Evolutionary conservation across 1,140 invertebrate species (phyloP).

Genomic region (Triops longicaudatus): DNA sequence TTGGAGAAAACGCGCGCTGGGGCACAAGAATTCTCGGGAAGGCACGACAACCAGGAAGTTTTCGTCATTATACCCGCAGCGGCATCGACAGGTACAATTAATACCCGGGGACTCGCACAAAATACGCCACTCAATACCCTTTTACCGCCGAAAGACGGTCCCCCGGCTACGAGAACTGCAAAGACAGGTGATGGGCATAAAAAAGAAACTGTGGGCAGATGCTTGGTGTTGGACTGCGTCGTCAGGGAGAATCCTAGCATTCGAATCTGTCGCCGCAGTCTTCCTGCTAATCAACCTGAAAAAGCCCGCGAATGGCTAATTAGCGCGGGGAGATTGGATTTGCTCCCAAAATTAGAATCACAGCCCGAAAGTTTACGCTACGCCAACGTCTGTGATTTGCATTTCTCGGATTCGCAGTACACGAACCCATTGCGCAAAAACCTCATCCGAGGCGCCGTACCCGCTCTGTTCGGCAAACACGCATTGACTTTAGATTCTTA

Average conservation of each 20-base stretch:
- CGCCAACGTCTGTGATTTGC: background rate
- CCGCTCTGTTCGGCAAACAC: background rate
- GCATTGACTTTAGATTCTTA: background rate
- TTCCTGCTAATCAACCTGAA: background rate
- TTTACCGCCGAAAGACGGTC: background rate
- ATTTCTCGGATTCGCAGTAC: background rate
- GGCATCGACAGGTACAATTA: background rate
- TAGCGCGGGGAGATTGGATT: background rate
- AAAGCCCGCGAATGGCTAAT: conserved; percentile 1
- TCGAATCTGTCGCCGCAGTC: background rate
- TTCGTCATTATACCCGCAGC: background rate
- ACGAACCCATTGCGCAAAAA: background rate
- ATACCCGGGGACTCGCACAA: background rate
- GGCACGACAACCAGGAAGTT: background rate
- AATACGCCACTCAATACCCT: background rate
- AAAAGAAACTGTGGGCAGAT: background rate
- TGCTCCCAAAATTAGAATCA: background rate
- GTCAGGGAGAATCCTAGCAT: background rate
- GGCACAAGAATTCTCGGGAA: background rate
- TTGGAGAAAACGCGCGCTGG: background rate
- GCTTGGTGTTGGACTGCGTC: background rate
- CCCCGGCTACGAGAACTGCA: background rate
- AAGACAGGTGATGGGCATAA: background rate
- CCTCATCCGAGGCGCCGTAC: background rate
- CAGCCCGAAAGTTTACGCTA: background rate